These are phyloP conservation scores for Pammene aurita DNA, from an alignment of 2,888 invertebrate species.

Conservation along the genomic window DNA sequence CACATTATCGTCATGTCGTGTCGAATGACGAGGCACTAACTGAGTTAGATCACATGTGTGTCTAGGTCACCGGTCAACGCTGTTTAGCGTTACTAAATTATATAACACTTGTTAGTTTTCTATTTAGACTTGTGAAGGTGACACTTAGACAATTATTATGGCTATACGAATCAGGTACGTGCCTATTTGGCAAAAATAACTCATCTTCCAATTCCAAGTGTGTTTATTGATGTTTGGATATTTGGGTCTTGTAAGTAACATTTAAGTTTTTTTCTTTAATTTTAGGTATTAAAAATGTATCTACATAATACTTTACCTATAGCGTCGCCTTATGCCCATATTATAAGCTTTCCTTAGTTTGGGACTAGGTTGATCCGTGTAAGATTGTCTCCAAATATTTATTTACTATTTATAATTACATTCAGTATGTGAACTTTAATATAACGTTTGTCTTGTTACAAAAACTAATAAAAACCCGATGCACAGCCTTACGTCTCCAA, in stretches of 20 bases:
- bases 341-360: too few relatives aligned
- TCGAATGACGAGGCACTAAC: neutral
- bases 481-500: slow-evolving; percentile 15
- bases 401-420: too few relatives aligned
- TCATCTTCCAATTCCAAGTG: too few relatives aligned
- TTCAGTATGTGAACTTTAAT: neutral
- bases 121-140: slow-evolving; percentile 3
- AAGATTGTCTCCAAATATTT: too few relatives aligned
- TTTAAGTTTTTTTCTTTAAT: too few relatives aligned
- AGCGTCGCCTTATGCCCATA: too few relatives aligned
- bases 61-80: slow-evolving; percentile 15
- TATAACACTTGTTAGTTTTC: slow-evolving; percentile 7
- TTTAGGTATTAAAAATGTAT: too few relatives aligned
- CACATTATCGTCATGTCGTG: neutral
- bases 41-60: slow-evolving; percentile 2
- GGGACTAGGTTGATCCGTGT: too few relatives aligned
- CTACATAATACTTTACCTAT: too few relatives aligned
- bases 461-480: slow-evolving; percentile 13
- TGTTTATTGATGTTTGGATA: too few relatives aligned
- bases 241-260: too few relatives aligned
- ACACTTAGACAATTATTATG: neutral
- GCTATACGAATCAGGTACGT: neutral
- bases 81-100: slow-evolving; percentile 13
- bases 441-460: slow-evolving; percentile 4
- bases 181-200: too few relatives aligned